Evolutionary conservation across 2,113 vertebrate species (phyloP), one percentile per base, ranked within the genome.

Genomic region (Tachuris rubrigastra): DNA sequence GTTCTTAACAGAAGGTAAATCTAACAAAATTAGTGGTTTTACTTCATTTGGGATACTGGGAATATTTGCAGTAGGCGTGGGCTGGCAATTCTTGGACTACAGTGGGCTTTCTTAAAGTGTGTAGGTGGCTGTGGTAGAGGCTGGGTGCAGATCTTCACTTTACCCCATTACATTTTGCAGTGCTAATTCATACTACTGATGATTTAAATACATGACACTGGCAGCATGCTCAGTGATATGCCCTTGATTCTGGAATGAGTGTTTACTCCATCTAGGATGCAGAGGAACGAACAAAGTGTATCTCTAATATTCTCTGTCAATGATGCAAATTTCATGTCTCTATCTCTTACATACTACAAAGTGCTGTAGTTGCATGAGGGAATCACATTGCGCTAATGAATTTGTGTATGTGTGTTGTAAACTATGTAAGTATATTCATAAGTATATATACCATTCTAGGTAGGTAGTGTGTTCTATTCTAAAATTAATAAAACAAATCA

Each of bases 401-500:
- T 84, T 86, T 81, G 18, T 9, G 3, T 66, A 4, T 78, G 8
- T 88, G 4, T 87, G 14, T 65, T 93, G 91, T 85, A 52, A 89
- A 55, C 39, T 68, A 6, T 19, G 4, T 75, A 76, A 39, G 4
- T 80, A 3, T 65, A 37, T 46, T 46, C 21, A 46, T 46, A 46
- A 46, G 20, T 46, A 46, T 46, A 21, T 46, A 46, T 46, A 46
- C 20, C 3, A 42, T 76, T 75, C 75, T 55, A 23, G 7, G 14
- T 79, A 76, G 31, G 18, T 55, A 28, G 39, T 78, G 6, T 56
- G 49, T 69, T 79, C 2, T 60, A 8, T 53, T 53, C 12, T 82
- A 65, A 82, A 95, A 92, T 84, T 18, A 79, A 96, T 84, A 14
- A 85, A 96, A 55, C 37, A 79, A 93, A 42, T 72, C 8, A 71